phyloP scores from a whole-genome alignment of 2,888 invertebrate species.

The Clostera curtula region DNA sequence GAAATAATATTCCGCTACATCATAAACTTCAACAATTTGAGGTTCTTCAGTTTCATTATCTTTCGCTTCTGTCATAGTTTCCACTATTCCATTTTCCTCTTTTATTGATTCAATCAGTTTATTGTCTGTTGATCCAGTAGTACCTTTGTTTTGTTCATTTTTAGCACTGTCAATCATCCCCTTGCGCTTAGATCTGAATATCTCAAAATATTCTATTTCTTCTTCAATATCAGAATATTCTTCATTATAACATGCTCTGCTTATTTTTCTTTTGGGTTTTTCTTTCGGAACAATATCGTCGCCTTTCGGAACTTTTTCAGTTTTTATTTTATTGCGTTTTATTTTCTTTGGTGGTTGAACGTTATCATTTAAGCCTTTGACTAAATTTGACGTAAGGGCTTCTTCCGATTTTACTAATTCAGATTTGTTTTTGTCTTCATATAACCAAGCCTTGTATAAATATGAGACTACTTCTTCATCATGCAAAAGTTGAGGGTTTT shows the following conservation, averaged over 20 bases:
- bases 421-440: slow-evolving; percentile 28
- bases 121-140: slow-evolving; percentile 11
- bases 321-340: slow-evolving; percentile 37
- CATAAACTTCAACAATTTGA: slow-evolving; percentile 22
- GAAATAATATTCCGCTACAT: slow-evolving; percentile 58
- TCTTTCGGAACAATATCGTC: slow-evolving; percentile 32
- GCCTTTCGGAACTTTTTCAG: slow-evolving; percentile 29
- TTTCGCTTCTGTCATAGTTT: slow-evolving; percentile 9
- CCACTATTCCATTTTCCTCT: slow-evolving; percentile 3
- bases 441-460: slow-evolving; percentile 66
- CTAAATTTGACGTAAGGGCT: slow-evolving; percentile 40
- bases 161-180: slow-evolving; percentile 9
- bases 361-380: slow-evolving; percentile 44
- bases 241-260: slow-evolving; percentile 56
- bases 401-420: slow-evolving; percentile 41
- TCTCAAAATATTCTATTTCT: slow-evolving; percentile 47
- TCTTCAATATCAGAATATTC: slow-evolving; percentile 54
- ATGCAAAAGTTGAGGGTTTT: slow-evolving; percentile 66
- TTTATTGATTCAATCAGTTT: no score
- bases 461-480: slow-evolving; percentile 63
- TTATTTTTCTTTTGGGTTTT: slow-evolving; percentile 53
- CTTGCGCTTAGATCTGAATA: slow-evolving; percentile 27
- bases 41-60: slow-evolving; percentile 11
- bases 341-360: slow-evolving; percentile 33
- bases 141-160: slow-evolving; percentile 6